Evolutionary conservation across 2,797 vertebrate genomes (phyloP), one percentile per base, ranked within the genome.

Genomic region (Pipistrellus nathusii): DNA sequence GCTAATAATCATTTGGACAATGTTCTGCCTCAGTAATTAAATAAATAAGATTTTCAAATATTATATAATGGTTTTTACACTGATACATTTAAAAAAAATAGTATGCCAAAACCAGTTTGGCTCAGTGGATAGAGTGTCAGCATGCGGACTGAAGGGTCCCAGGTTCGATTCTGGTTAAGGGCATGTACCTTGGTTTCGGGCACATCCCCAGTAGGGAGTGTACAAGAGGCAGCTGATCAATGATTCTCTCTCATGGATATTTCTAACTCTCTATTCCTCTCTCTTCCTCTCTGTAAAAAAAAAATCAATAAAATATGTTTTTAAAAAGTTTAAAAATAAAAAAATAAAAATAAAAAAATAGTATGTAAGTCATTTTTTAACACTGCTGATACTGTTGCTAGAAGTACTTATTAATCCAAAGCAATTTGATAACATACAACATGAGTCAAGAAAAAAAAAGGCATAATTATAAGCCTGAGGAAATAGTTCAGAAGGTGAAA

Each of bases 401-500:
- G 15, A 88, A 59, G 10, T 75, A 41, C 55, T 88, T 82, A 88
- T 64, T 91, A 2, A 82, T 77, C 5, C 9, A 85, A 91, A 82
- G 81, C 3, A 83, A 83, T 66, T 93, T 91, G 27, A 32, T 82
- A 53, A 51, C 25, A 59, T 77, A 7, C 23, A 94, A 66, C 15
- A 85, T 59, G 53, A 88, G 13, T 13, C 46, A 32, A 66, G 6
- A 13, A 9, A 9, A 8, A 48, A 48, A 12, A 78, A 71, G 87
- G 46, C 13, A 53, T 82, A 85, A 73, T 75, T 66, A 51, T 5
- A 72, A 53, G 32, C 1, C 68, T 73, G n/a, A 10, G 18, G n/a
- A 80, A 76, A 62, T n/a, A 88, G 5, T 83, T 96, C 51, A 88
- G 85, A 85, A 48, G 68, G 32, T 88, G 23, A 35, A 25, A 41